Evolutionary conservation across 2,797 vertebrate species (phyloP).

Genomic region (Harpagifer antarcticus): DNA sequence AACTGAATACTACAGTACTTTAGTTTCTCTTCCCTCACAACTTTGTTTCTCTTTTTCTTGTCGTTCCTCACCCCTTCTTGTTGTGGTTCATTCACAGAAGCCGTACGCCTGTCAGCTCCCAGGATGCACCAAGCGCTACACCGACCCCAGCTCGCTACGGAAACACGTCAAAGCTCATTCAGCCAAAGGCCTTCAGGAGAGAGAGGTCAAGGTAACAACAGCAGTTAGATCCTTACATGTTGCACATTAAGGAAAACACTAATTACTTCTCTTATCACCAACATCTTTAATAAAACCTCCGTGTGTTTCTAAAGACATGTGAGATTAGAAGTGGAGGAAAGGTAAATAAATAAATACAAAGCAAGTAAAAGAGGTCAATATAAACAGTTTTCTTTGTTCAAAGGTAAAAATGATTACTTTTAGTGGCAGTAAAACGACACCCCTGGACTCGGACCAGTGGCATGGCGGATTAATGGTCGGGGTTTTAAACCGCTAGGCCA

Average conservation of each 20-base stretch:
- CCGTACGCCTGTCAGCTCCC: constrained; percentile 96
- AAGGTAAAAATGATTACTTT: neutral
- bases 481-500: neutral
- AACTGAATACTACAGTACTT: neutral
- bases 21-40: neutral
- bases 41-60: neutral
- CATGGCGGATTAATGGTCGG: neutral
- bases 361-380: neutral
- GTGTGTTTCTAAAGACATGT: constrained; percentile 16
- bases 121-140: constrained; percentile 97
- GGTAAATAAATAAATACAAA: neutral
- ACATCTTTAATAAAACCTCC: constrained; percentile 15
- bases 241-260: neutral
- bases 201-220: constrained; percentile 88
- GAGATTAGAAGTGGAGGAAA: neutral
- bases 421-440: neutral
- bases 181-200: constrained; percentile 90
- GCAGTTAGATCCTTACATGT: neutral
- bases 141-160: constrained; percentile 97
- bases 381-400: neutral
- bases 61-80: neutral
- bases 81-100: constrained; percentile 84
- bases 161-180: constrained; percentile 97
- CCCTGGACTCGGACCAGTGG: neutral
- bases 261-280: neutral